Evolutionary conservation across 2,113 vertebrate species (phyloP).

Genomic region (Myrmecophaga tridactyla): DNA sequence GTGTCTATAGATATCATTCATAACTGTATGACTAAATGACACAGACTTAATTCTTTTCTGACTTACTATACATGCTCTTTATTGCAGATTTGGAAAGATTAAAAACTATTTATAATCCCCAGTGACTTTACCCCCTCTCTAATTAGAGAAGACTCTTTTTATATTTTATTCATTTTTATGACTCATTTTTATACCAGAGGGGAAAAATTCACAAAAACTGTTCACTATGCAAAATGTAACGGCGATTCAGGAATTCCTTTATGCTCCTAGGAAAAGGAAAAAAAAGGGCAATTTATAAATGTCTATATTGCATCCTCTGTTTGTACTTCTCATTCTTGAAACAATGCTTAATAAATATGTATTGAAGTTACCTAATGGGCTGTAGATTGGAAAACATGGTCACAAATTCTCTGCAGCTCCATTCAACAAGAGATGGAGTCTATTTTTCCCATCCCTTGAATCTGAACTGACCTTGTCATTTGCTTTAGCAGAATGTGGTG

Average conservation of each 20-base stretch:
- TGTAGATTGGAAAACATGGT: background rate
- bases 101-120: conserved; percentile 42
- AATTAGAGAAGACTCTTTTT: conserved; percentile 32
- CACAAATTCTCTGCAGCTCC: conserved; percentile 12
- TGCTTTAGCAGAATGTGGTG: background rate
- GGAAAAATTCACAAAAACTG: conserved; percentile 47
- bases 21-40: background rate
- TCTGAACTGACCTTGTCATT: background rate
- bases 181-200: conserved; percentile 38
- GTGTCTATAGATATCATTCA: background rate
- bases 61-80: conserved; percentile 32
- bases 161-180: conserved; percentile 48
- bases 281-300: conserved; percentile 26
- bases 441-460: background rate
- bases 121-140: conserved; percentile 33
- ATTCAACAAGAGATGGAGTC: background rate
- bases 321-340: conserved; percentile 47
- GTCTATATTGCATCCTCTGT: background rate
- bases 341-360: background rate
- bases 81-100: conserved; percentile 43
- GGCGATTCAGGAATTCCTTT: background rate
- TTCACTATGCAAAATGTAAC: conserved; percentile 23
- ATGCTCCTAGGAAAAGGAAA: background rate
- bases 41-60: conserved; percentile 10
- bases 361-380: background rate